Percentiles rank a stretch among this genome's conserved stretches.
Conservation (phyloP, 2,113 vertebrate genomes). For the Naja naja region DNA sequence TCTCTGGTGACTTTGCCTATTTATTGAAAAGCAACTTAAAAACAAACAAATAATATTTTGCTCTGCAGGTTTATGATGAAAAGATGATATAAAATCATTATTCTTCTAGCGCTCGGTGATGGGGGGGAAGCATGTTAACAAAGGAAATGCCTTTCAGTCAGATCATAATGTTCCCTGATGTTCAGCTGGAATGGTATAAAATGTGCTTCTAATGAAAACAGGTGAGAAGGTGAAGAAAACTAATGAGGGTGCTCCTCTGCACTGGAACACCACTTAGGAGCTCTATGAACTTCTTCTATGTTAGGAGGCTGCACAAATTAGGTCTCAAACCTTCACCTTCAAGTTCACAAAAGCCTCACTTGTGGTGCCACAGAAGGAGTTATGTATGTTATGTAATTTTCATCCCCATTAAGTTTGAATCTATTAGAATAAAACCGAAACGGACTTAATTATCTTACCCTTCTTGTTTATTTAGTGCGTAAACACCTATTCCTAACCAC, state of each 20-base stretch:
- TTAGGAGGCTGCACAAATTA: slow-evolving; percentile 38
- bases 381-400: slow-evolving; percentile 35
- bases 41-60: slow-evolving; percentile 29
- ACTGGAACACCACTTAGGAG: slow-evolving; percentile 62
- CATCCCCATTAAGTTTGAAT: slow-evolving; percentile 20
- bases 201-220: slow-evolving; percentile 70
- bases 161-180: slow-evolving; percentile 65
- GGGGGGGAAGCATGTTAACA: slow-evolving; percentile 59
- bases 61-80: slow-evolving; percentile 62
- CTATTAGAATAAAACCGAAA: slow-evolving; percentile 34
- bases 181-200: slow-evolving; percentile 64
- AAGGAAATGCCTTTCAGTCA: slow-evolving; percentile 69
- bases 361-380: slow-evolving; percentile 32
- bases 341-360: slow-evolving; percentile 55
- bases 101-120: slow-evolving; percentile 52
- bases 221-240: slow-evolving; percentile 64
- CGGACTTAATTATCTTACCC: slow-evolving; percentile 16
- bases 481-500: not conserved
- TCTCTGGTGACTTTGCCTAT: slow-evolving; percentile 36
- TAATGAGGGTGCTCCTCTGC: slow-evolving; percentile 66
- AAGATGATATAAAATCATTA: slow-evolving; percentile 70
- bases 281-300: slow-evolving; percentile 55
- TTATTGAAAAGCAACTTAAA: slow-evolving; percentile 54
- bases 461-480: slow-evolving; percentile 23
- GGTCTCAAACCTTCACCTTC: slow-evolving; percentile 41